These are phyloP conservation scores for Crotalus viridis DNA, from an alignment of 2,113 vertebrate genomes.

Conservation along the genomic window DNA sequence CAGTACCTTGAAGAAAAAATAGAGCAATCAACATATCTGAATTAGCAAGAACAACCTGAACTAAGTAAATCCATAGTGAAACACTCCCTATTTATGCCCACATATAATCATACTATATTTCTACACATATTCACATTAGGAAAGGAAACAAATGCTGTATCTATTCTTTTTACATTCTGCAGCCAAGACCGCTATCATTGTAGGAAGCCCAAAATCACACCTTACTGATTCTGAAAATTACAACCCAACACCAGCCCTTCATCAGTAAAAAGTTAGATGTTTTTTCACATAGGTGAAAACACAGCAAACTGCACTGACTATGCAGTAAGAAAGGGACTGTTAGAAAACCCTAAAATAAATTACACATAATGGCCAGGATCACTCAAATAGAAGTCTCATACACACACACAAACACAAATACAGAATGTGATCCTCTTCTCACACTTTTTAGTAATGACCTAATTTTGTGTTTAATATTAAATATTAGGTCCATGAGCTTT, in stretches of 20 bases:
- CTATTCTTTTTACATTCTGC: neutral
- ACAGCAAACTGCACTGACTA: neutral
- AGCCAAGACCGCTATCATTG: neutral
- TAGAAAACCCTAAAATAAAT: neutral
- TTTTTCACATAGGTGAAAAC: neutral
- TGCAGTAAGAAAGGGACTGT: neutral
- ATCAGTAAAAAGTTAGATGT: neutral
- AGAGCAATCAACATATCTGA: neutral
- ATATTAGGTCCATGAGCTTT: neutral
- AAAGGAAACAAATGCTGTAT: neutral
- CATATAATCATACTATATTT: neutral
- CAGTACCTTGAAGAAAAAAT: fast-evolving
- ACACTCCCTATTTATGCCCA: neutral
- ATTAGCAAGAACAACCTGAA: neutral
- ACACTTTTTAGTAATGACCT: neutral
- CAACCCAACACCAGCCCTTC: conserved; percentile 21
- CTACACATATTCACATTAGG: neutral
- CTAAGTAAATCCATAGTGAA: neutral
- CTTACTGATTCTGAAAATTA: neutral
- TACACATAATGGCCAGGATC: neutral
- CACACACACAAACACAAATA: neutral
- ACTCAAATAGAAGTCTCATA: neutral
- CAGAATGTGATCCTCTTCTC: neutral
- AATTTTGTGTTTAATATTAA: neutral
- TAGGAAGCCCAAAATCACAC: neutral